Base-by-base conservation (phyloP, 1,140 invertebrate species). In the Hirudo medicinalis region DNA sequence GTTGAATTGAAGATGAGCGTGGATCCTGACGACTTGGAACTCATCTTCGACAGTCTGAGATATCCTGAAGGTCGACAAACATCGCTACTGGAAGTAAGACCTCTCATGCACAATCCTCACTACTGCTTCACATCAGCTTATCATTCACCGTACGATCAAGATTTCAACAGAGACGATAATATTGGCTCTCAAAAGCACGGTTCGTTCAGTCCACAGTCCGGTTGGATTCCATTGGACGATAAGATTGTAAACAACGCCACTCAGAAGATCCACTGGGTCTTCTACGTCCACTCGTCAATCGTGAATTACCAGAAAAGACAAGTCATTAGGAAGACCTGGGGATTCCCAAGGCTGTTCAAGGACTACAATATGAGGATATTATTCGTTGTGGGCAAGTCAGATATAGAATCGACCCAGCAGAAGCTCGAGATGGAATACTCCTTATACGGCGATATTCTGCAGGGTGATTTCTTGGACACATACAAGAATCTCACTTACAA, bases 401-500 rank as follows among this genome's bases (percentile, higher is more conserved):
- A 81, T 1, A 78, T 84, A 66, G 54, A 71, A 0, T 72, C 80
- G 13, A 70, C 74, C 54, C 85, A 87, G 74, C 72, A 78, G 0
- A 75, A 77, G 17, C 75, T 91, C 2, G 76, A 84, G 20, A 76
- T 83, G 57, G 91, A 93, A 79, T 85, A 86, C 75, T 76, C 77
- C 4, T 75, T 75, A 0, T 85, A 87, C 76, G 81, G 83, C 25
- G 91, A 93, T 78, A 84, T 92, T 71, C 85, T 92, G 32, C 89
- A 91, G 82, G 90, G 89, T 32, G 87, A 86, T 75, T 92, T 91
- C 79, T 71, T 84, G 13, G 91, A 92, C 82, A 84, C 84, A 43
- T 93, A 92, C 78, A 85, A 87, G 73, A 93, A 92, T 81, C 85
- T 93, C 80, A 91, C 90, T 2, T 90, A 91, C 77, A 93, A 93